Conservation (phyloP, 2,888 invertebrate genomes). For the Polylopha cassiicola region DNA sequence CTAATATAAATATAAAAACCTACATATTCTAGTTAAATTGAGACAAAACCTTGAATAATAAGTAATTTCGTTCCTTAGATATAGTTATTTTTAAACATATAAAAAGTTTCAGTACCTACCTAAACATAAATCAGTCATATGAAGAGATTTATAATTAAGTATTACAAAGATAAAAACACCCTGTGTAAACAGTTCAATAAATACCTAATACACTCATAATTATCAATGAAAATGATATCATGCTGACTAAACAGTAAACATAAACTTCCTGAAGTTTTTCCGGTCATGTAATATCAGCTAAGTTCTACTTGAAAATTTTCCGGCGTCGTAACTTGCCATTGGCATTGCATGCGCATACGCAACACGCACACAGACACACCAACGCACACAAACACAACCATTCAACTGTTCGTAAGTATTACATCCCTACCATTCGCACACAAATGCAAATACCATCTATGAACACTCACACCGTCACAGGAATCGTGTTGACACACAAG, state of each 20-base stretch:
- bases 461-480: constrained; percentile 23
- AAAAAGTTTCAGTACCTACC: no score
- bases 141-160: no score
- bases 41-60: no score
- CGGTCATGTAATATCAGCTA: constrained; percentile 67
- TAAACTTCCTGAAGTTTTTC: constrained; percentile 41
- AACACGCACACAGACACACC: constrained; percentile 50
- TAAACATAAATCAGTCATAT: no score
- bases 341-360: constrained; percentile 74
- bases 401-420: neutral
- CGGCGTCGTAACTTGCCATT: constrained; percentile 67
- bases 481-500: constrained; percentile 21
- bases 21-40: no score
- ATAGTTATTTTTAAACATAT: no score
- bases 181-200: no score
- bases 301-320: constrained; percentile 59
- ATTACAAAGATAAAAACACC: no score
- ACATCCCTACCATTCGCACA: constrained; percentile 25
- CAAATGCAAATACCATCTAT: constrained; percentile 9
- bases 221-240: constrained; percentile 16
- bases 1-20: no score
- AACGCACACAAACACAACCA: constrained; percentile 24
- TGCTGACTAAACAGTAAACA: constrained; percentile 17
- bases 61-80: no score
- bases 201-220: no score